Base-by-base conservation (phyloP, 1,140 invertebrate genomes). In the Delia radicum region DNA sequence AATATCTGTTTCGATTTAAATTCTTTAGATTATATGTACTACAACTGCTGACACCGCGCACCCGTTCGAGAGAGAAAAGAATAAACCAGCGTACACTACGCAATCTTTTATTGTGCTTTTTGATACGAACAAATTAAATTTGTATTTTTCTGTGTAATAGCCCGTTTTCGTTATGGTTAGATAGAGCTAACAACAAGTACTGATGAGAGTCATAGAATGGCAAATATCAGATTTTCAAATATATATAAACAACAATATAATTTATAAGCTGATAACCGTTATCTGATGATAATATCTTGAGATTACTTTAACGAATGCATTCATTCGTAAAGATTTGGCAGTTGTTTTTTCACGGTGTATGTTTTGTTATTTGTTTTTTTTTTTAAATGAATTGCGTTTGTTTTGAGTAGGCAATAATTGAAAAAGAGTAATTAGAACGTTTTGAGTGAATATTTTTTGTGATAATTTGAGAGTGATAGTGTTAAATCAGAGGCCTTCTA, bases 251-350 rank as follows among this genome's bases (percentile, higher is more conserved):
- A 69, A 69, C 65, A 69, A 31, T 69, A 69, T 69, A 69, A 69
- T 69, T 69, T 69, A 69, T 69, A 18, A 5, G 4, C 65, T 69
- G 65, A 69, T 69, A 69, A 69, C 29, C 33, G 65, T 33, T 69
- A 69, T 69, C 65, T 69, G 65, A 18, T 69, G 65, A 69, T 69
- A 69, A 37, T 69, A 69, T 69, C 65, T 69, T 37, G 65, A 69
- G 65, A 69, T 69, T 69, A 69, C 65, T 69, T 21, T 18, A 37
- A 13, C 24, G 65, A 69, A 69, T 69, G 65, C 65, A 69, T 69
- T 69, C 31, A n/a, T 55, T 21, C 48, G 48, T 55, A 24, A 24
- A 55, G 18, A 55, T 55, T 55, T 55, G 5, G n/a, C n/a, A 55
- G 48, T 21, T 21, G 5, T 15, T 42, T 42, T 42, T 42, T 42